These are phyloP conservation scores for Heliconius aoede DNA, from an alignment of 2,888 invertebrate species.

Conservation along the genomic window DNA sequence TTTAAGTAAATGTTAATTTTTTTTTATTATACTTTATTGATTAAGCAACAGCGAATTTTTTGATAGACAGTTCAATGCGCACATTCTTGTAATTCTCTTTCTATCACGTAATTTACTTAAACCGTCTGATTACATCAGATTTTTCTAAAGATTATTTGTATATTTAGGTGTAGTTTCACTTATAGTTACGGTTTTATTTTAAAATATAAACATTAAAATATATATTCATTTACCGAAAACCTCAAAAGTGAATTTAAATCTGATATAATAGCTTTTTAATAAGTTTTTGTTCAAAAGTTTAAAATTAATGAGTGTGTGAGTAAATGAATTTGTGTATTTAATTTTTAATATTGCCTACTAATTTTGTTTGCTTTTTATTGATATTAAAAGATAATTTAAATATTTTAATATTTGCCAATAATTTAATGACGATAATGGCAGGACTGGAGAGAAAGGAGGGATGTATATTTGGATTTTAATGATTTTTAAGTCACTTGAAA, in stretches of 20 bases:
- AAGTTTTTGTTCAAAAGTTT: not conserved
- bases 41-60: conserved; percentile 6
- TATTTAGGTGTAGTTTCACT: not conserved
- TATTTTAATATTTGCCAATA: too few species aligned
- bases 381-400: too few species aligned
- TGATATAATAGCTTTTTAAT: not conserved
- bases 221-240: conserved; percentile 8
- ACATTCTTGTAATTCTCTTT: conserved; percentile 1
- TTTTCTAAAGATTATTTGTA: conserved; percentile 1
- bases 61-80: conserved; percentile 16
- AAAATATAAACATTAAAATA: too few species aligned
- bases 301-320: not conserved
- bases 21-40: conserved; percentile 11
- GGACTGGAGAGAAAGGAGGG: too few species aligned
- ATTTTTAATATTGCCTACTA: too few species aligned
- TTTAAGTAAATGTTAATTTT: conserved; percentile 8
- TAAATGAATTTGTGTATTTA: not conserved
- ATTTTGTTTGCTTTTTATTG: too few species aligned
- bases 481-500: not conserved
- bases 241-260: conserved; percentile 1
- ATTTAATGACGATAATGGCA: too few species aligned
- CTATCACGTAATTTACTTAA: conserved; percentile 5
- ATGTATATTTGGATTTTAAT: not conserved
- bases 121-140: not conserved
- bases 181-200: too few species aligned